Percentiles rank a stretch among this genome's conserved stretches.
Conservation (phyloP, 2,113 vertebrate species). For the Martes martes region DNA sequence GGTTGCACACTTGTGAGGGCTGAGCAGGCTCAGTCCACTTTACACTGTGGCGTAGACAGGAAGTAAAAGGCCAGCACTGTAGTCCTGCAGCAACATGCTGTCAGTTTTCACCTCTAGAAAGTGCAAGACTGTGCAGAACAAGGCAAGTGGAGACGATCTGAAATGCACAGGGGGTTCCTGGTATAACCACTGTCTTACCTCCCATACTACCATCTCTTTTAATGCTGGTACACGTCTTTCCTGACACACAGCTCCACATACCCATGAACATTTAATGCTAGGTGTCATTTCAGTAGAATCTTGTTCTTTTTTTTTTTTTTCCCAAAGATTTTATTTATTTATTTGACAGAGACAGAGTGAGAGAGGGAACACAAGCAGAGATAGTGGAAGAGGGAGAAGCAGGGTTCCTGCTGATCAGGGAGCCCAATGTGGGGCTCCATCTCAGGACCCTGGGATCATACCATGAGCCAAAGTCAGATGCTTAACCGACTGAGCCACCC, state of each 20-base stretch:
- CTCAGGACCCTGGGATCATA: no score
- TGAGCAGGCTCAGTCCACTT: not conserved
- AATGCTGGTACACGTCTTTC: not conserved
- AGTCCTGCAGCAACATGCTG: not conserved
- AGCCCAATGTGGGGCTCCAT: no score
- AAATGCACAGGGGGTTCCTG: not conserved
- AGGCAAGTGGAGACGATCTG: not conserved
- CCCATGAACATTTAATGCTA: not conserved
- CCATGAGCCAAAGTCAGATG: no score
- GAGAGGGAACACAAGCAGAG: no score
- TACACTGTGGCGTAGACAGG: no score
- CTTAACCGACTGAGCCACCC: no score
- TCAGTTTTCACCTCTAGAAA: not conserved
- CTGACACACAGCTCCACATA: not conserved
- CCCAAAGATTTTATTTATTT: no score
- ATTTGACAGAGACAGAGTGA: no score
- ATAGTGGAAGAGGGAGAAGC: no score
- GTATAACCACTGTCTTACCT: not conserved
- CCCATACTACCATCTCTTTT: not conserved
- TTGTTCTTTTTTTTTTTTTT: not conserved
- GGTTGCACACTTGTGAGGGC: not conserved
- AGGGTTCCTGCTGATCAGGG: no score
- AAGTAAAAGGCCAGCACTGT: not conserved
- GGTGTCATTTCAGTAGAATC: not conserved
- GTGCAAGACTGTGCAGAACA: not conserved